Evolutionary conservation across 2,888 invertebrate species (phyloP), one percentile per base, ranked within the genome.

Genomic region (Eupeodes latifasciatus): DNA sequence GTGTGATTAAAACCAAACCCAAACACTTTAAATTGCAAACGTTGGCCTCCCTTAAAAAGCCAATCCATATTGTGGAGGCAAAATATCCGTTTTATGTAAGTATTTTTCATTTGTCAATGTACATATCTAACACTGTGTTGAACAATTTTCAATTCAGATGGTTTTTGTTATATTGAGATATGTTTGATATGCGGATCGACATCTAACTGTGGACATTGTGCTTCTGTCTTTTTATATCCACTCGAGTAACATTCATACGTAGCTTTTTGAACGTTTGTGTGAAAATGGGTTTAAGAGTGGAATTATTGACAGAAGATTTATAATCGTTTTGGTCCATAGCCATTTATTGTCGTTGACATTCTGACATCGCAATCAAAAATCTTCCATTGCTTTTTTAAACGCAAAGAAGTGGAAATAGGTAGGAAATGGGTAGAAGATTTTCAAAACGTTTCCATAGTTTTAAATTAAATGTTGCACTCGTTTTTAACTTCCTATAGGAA

Each of bases 1-100:
- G 88, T 89, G 89, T 90, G 90, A 90, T 90, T 90, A 90, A 90
- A 90, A 90, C 86, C 87, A 86, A 87, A 78, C 80, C 83, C 76
- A 80, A 77, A 77, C 66, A 80, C 84, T 89, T 89, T 66, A 84
- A 89, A 85, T 75, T 53, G 55, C 89, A 69, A 67, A 72, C 76
- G 51, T 11, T 72, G 49, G 76, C 61, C 77, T 57, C 57, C 72
- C 55, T 14, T 51, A 40, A 16, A 10, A 44, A 67, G 61, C 49
- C 72, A 53, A 64, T 53, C 44, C 61, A 12, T 27, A 27, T 27
- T 40, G 49, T 14, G 19, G 34, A 55, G 19, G 51, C 71, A 80
- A 83, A 79, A 67, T 83, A 83, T 83, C 74, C 84, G 19, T 53
- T 71, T 66, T 27, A 27, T 67, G 67, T 34, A 59, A 40, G 53